phyloP scores from a whole-genome alignment of 1,140 invertebrate genomes.

The Panagrolaimus sp. region DNA sequence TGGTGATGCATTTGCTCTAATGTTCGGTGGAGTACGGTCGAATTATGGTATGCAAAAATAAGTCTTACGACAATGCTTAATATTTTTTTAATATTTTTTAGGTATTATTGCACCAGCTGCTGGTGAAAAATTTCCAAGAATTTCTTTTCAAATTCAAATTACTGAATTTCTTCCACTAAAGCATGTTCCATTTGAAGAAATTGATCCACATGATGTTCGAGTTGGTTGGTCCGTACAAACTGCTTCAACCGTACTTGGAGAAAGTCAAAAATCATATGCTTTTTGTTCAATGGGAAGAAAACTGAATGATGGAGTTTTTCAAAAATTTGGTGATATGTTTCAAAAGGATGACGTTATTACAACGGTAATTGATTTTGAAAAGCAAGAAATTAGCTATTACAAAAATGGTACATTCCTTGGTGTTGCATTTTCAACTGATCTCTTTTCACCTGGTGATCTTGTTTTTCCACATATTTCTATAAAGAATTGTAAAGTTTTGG shows the following conservation, averaged over 20 bases:
- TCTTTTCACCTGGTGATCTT: constrained; percentile 37
- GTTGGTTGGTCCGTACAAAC: constrained; percentile 37
- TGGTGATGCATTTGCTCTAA: constrained; percentile 45
- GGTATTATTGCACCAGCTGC: neutral
- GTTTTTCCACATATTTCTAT: constrained; percentile 54
- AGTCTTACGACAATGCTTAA: no score
- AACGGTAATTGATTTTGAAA: constrained; percentile 41
- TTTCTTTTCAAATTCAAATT: constrained; percentile 45
- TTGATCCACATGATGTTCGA: constrained; percentile 41
- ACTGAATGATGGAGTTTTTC: constrained; percentile 31
- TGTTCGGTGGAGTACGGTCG: constrained; percentile 47
- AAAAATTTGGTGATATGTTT: constrained; percentile 34
- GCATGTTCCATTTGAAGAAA: constrained; percentile 48
- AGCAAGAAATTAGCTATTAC: constrained; percentile 45
- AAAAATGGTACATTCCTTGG: constrained; percentile 51
- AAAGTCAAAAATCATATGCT: constrained; percentile 35
- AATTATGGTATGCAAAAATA: constrained; percentile 46
- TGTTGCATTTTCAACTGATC: constrained; percentile 43
- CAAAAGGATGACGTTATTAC: constrained; percentile 49
- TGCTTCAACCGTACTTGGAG: constrained; percentile 39
- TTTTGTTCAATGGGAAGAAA: constrained; percentile 40
- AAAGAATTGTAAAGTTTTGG: constrained; percentile 54
- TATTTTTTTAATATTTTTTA: no score
- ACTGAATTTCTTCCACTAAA: constrained; percentile 37
- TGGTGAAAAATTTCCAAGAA: neutral